Percentiles rank a stretch among this genome's conserved stretches.
Conservation (phyloP, 2,797 vertebrate genomes). For the Emydoidea blandingii region DNA sequence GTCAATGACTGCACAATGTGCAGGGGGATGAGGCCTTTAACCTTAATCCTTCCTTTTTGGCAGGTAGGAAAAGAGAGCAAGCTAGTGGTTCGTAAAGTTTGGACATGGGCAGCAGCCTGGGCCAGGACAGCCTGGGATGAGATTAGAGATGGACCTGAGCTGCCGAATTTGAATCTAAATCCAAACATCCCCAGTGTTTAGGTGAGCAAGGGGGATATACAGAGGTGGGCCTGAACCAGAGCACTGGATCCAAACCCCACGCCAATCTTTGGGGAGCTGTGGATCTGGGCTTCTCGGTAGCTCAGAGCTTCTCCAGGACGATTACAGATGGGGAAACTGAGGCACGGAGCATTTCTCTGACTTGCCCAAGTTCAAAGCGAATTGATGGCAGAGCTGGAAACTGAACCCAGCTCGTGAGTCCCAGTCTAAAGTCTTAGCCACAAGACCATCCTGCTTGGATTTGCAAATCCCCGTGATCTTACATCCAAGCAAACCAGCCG, state of each 20-base stretch:
- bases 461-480: neutral
- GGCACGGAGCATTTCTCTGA: neutral
- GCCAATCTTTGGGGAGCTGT: neutral
- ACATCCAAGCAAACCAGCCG: neutral
- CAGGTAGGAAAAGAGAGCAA: neutral
- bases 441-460: neutral
- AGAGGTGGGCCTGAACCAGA: neutral
- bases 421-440: neutral
- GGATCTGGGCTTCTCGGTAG: neutral
- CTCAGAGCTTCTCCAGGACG: neutral
- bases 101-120: neutral
- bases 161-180: neutral
- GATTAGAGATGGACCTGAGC: neutral
- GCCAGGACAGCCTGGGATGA: neutral
- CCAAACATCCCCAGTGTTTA: neutral
- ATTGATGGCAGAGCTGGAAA: neutral
- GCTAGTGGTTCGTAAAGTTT: neutral
- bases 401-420: neutral
- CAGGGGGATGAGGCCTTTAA: neutral
- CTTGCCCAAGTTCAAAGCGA: neutral
- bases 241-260: neutral
- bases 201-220: neutral
- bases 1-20: neutral
- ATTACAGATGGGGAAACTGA: accelerated
- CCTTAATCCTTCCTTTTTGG: neutral